phyloP scores from a whole-genome alignment of 2,797 vertebrate genomes.

The Rhabdomys pumilio region DNA sequence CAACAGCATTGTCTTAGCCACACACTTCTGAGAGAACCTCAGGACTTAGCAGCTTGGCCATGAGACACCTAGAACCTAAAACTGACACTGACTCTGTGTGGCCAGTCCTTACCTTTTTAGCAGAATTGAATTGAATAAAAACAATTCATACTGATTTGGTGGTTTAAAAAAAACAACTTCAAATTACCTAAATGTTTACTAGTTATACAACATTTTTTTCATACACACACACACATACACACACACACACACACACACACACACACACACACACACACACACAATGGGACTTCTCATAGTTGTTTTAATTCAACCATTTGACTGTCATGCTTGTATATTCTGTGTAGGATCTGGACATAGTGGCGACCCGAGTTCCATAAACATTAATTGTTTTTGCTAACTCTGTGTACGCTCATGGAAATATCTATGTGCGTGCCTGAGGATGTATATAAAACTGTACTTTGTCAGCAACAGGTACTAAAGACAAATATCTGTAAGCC shows the following conservation, averaged over 20 bases:
- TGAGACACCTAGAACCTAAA: neutral
- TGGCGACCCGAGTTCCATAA: neutral
- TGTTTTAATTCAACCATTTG: neutral
- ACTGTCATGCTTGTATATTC: neutral
- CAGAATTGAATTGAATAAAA: neutral
- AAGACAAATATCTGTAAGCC: neutral
- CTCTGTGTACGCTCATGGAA: neutral
- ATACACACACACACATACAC: neutral
- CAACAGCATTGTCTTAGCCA: neutral
- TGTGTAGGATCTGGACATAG: neutral
- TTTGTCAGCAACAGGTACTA: constrained; percentile 5
- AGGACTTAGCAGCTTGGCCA: neutral
- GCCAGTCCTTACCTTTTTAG: neutral
- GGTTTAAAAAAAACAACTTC: neutral
- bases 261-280: neutral
- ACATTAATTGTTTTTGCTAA: neutral
- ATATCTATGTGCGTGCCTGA: neutral
- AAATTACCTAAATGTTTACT: neutral
- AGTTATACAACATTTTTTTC: neutral
- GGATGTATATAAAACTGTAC: neutral
- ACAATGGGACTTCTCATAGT: neutral
- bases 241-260: no score
- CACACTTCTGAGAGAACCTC: neutral
- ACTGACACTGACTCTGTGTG: neutral
- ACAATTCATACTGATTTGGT: neutral